These are phyloP conservation scores for Apis florea DNA, from an alignment of 1,140 invertebrate species.

Conservation along the genomic window DNA sequence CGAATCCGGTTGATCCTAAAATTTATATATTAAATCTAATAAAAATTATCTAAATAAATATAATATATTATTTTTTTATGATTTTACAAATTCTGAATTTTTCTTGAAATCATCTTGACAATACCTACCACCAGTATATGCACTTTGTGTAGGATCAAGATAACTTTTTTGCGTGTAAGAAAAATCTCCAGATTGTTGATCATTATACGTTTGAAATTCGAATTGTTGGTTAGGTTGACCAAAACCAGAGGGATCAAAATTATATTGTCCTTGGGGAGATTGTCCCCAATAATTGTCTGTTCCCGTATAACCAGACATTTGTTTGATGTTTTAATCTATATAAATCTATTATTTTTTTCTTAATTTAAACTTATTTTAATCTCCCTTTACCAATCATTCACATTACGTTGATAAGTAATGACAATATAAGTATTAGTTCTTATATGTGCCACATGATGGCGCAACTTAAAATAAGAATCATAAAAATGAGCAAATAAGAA, in stretches of 20 bases:
- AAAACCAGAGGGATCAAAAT: conserved; percentile 73
- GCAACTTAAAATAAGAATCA: no score
- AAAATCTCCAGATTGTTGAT: conserved; percentile 69
- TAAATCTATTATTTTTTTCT: not conserved
- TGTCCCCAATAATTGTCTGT: conserved; percentile 74
- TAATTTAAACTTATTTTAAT: not conserved
- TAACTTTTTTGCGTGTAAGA: conserved; percentile 70
- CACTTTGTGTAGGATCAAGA: conserved; percentile 71
- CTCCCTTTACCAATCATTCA: not conserved
- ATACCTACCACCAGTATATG: conserved; percentile 69
- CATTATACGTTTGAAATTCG: conserved; percentile 74
- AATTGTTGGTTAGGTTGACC: conserved; percentile 77
- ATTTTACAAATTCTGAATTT: conserved; percentile 55
- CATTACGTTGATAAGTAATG: not conserved
- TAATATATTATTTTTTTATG: not conserved
- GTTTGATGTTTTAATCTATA: no score
- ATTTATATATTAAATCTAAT: not conserved
- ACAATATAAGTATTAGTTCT: not conserved
- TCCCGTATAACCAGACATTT: conserved; percentile 73
- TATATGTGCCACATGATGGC: not conserved
- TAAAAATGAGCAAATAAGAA: not conserved
- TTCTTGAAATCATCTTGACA: conserved; percentile 69
- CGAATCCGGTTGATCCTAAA: conserved; percentile 2
- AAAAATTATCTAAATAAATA: not conserved
- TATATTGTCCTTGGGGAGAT: conserved; percentile 69